Percentiles rank a stretch among this genome's conserved stretches.
Evolutionary conservation across 2,113 vertebrate genomes (phyloP).

Genomic region (Psittacula cyanocephala): DNA sequence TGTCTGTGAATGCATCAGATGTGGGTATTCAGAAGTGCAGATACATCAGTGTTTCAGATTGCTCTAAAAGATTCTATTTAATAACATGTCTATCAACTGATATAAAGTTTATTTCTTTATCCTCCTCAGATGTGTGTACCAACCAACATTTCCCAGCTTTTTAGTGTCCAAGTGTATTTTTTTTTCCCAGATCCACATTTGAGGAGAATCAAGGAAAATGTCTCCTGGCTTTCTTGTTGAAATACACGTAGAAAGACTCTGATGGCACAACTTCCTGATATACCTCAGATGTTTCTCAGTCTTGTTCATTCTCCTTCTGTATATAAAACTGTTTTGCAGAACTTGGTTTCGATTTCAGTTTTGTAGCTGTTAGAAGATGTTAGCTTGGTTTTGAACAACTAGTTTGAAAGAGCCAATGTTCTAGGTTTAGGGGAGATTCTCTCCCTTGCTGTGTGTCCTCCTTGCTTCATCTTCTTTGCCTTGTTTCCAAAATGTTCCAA

Average conservation of each 20-base stretch:
- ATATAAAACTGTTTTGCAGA: background rate
- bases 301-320: background rate
- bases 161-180: background rate
- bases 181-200: background rate
- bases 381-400: background rate
- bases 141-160: background rate
- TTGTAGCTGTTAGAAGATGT: background rate
- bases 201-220: background rate
- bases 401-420: background rate
- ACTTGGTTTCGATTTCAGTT: background rate
- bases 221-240: background rate
- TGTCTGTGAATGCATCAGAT: background rate
- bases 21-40: background rate
- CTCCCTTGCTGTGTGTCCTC: background rate
- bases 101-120: background rate
- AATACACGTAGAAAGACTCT: background rate
- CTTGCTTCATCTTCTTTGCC: background rate
- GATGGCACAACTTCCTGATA: background rate
- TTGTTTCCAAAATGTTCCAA: background rate
- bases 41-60: background rate
- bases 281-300: background rate
- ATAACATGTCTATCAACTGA: background rate
- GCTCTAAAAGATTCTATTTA: background rate
- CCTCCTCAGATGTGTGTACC: background rate
- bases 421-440: background rate